A percentile compares a stretch with the other conserved stretches of the same genome.
These are phyloP conservation scores for Lithobates pipiens DNA, from an alignment of 2,797 vertebrate genomes.

Conservation along the genomic window DNA sequence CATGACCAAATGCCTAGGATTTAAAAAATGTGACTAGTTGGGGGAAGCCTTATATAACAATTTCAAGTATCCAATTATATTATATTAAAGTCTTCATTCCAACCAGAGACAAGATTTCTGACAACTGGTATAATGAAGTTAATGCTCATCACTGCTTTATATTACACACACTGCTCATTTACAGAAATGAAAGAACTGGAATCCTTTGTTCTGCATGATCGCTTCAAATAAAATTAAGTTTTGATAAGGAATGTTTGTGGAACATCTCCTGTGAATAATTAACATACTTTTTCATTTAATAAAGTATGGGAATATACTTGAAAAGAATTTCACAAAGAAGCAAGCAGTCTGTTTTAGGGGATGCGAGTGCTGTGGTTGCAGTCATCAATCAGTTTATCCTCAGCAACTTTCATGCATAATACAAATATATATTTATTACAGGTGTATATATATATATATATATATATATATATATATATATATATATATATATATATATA, in stretches of 20 bases:
- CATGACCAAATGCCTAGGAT: too few relatives aligned
- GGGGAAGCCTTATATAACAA: neutral
- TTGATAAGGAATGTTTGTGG: conserved; percentile 35
- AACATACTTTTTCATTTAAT: conserved; percentile 53
- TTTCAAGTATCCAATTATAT: conserved; percentile 26
- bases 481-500: too few relatives aligned
- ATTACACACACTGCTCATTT: conserved; percentile 39
- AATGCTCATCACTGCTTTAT: conserved; percentile 22
- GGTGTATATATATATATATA: too few relatives aligned
- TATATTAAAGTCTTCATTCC: conserved; percentile 39
- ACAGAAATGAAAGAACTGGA: conserved; percentile 41
- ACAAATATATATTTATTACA: too few relatives aligned
- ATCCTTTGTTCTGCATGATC: conserved; percentile 22
- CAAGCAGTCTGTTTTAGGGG: conserved; percentile 10
- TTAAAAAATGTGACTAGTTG: neutral
- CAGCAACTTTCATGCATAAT: too few relatives aligned
- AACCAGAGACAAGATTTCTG: conserved; percentile 32
- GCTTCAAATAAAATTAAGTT: conserved; percentile 40
- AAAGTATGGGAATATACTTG: conserved; percentile 46
- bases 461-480: too few relatives aligned
- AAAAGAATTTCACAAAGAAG: conserved; percentile 48
- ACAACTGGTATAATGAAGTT: conserved; percentile 50
- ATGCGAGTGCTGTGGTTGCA: conserved; percentile 26
- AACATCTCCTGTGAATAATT: conserved; percentile 48
- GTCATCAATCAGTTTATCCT: conserved; percentile 28